These are phyloP conservation scores for Nymphicus hollandicus DNA, from an alignment of 2,113 vertebrate genomes.

Conservation along the genomic window DNA sequence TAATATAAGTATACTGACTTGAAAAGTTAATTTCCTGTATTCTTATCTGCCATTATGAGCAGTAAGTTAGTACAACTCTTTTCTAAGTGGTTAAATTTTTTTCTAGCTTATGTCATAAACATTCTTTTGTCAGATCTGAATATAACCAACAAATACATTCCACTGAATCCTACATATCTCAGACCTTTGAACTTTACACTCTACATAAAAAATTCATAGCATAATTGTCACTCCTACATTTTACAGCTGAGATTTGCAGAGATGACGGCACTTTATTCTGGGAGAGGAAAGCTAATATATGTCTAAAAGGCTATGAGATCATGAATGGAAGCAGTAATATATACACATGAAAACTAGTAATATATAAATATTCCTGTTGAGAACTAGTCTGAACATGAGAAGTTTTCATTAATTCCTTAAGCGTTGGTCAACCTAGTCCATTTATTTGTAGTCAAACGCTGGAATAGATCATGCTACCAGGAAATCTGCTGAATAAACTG, in stretches of 20 bases:
- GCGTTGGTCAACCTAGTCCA: background rate
- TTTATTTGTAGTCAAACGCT: conserved; percentile 16
- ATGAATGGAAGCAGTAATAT: background rate
- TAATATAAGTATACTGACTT: background rate
- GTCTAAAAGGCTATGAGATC: background rate
- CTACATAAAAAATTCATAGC: conserved; percentile 5
- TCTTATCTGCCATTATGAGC: background rate
- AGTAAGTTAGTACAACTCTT: background rate
- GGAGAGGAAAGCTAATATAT: background rate
- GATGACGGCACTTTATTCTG: background rate
- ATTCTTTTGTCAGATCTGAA: background rate
- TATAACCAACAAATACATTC: background rate
- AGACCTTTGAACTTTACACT: background rate
- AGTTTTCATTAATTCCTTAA: background rate
- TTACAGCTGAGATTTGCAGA: background rate
- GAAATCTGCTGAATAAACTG: conserved; percentile 1
- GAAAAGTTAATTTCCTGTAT: background rate
- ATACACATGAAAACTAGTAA: background rate
- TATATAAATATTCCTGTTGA: background rate
- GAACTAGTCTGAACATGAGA: background rate
- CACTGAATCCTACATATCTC: background rate
- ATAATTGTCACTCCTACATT: background rate
- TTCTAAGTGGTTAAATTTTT: background rate
- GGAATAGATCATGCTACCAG: background rate
- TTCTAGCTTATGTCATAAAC: background rate